Percentiles rank a stretch among this genome's conserved stretches.
phyloP scores from a whole-genome alignment of 2,797 vertebrate genomes.

The Cephalopachus bancanus region DNA sequence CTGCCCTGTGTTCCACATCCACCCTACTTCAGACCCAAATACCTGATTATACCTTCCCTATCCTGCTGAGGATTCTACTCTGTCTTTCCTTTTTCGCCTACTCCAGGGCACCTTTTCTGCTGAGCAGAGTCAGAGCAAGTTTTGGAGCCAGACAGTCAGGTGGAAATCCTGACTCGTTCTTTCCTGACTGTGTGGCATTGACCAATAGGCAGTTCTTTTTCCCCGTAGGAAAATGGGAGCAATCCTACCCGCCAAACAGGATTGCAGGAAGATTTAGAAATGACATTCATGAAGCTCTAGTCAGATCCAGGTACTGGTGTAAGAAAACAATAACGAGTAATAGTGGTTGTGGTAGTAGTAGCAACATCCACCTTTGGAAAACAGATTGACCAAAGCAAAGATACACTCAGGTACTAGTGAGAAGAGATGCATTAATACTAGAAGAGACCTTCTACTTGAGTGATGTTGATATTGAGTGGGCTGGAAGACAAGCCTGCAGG shows the following conservation, averaged over 20 bases:
- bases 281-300: neutral
- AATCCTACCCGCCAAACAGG: neutral
- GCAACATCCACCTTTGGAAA: neutral
- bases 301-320: neutral
- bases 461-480: neutral
- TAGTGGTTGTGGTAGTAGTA: neutral
- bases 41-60: neutral
- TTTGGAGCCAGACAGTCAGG: neutral
- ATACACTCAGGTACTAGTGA: too few species aligned
- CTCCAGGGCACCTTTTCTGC: neutral
- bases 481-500: neutral
- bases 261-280: conserved; percentile 44
- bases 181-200: neutral
- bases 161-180: neutral
- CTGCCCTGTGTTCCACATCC: neutral
- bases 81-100: neutral
- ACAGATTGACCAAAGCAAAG: neutral
- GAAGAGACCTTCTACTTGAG: neutral
- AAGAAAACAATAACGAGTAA: too few species aligned
- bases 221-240: conserved; percentile 24
- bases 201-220: neutral
- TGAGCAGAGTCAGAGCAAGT: neutral
- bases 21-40: neutral
- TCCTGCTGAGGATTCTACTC: neutral
- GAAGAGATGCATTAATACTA: too few species aligned